Evolutionary conservation across 2,113 vertebrate genomes (phyloP), one percentile per base, ranked within the genome.

Genomic region (Cyprinus carpio): DNA sequence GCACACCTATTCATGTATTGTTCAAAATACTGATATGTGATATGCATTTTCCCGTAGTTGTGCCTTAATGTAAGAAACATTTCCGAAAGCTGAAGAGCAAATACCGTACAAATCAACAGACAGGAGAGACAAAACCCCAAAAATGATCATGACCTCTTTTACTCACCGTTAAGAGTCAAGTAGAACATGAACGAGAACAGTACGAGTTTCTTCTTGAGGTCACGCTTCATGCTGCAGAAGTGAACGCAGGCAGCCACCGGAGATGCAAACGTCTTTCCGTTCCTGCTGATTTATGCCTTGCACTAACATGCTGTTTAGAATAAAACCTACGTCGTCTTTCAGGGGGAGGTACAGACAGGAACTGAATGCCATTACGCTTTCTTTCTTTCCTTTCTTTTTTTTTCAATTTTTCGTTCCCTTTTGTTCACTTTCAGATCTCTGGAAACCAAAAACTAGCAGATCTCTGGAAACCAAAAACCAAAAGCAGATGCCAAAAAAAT

Each of bases 341-440:
- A 79, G 77, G 20, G 75, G 77, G 77, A 79, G 77, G 77, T 79
- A 79, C 77, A 79, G 56, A 79, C 76, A 79, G 76, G 56, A 79
- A 79, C 69, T 72, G 40, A 29, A 10, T 49, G 16, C 10, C 34
- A 40, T 60, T 23, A n/a, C 3, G n/a, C 34, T 78, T 49, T 16
- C 18, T 51, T 16, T 54, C n/a, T n/a, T n/a, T n/a, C n/a, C n/a
- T n/a, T n/a, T n/a, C n/a, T 49, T 18, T 54, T 54, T 18, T 54
- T 31, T 20, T 69, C 34, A 9, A 6, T 77, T 77, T 64, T 60
- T n/a, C 43, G 11, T 12, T 77, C 5, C 23, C 25, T 40, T 60
- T 40, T 62, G 37, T 43, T 43, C 13, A 40, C 56, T 79, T 25
- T 72, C 20, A 40, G 10, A n/a, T 72, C 20, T 72, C 69, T 72